These are phyloP conservation scores for Oreortyx pictus DNA, from an alignment of 2,797 vertebrate species.

Conservation along the genomic window DNA sequence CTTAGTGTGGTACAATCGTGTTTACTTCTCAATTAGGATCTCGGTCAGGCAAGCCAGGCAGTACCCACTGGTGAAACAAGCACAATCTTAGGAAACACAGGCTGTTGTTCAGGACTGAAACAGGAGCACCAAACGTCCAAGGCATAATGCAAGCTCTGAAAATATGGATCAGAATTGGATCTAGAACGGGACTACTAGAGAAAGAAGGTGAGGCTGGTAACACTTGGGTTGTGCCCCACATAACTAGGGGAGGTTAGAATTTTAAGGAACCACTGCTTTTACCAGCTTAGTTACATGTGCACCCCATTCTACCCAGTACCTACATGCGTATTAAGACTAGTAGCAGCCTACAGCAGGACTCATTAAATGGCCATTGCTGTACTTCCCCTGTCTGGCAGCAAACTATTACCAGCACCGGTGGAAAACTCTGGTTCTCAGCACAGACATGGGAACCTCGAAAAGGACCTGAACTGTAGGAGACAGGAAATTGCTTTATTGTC, in stretches of 20 bases:
- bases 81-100: not conserved
- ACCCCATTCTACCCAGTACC: not conserved
- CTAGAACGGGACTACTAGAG: not conserved
- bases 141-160: not conserved
- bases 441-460: conserved; percentile 30
- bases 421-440: not conserved
- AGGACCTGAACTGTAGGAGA: conserved; percentile 28
- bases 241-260: accelerated
- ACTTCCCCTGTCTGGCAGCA: not conserved
- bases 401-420: not conserved
- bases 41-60: not conserved
- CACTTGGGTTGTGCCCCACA: not conserved
- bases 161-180: not conserved
- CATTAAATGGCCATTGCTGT: not conserved
- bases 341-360: not conserved
- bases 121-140: not conserved
- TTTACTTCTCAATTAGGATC: not conserved
- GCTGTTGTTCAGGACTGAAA: not conserved
- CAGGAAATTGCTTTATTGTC: conserved; percentile 73
- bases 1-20: not conserved
- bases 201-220: not conserved
- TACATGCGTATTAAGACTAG: not conserved
- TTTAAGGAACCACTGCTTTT: not conserved
- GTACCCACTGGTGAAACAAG: not conserved
- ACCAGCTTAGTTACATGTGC: not conserved